Conservation (phyloP, 2,888 invertebrate genomes). For the Apodemia zela region DNA sequence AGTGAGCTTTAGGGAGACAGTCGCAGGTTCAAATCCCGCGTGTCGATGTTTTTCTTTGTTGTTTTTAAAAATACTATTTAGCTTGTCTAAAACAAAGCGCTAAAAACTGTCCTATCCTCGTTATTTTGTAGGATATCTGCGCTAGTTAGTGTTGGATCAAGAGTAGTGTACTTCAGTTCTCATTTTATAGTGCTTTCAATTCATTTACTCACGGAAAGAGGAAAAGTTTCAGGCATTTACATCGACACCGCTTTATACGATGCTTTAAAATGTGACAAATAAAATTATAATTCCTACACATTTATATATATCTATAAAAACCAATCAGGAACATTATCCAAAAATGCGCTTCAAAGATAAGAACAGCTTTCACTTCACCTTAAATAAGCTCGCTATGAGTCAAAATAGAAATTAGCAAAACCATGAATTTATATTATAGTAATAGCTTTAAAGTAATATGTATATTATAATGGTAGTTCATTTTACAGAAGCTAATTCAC, state of each 20-base stretch:
- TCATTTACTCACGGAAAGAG: neutral
- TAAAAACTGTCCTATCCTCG: slow-evolving; percentile 6
- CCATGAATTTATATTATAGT: too few species aligned
- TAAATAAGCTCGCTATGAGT: too few species aligned
- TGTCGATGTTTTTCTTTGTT: too few species aligned
- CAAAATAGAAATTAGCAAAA: too few species aligned
- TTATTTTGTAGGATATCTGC: neutral
- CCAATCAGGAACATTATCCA: neutral
- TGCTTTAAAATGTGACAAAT: neutral
- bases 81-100: neutral
- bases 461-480: neutral
- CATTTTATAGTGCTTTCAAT: neutral
- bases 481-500: neutral
- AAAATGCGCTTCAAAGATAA: too few species aligned
- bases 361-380: too few species aligned
- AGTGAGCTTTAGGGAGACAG: too few species aligned
- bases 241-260: neutral
- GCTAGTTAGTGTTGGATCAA: neutral
- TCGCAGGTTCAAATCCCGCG: too few species aligned
- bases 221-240: neutral
- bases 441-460: too few species aligned
- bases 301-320: too few species aligned
- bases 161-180: neutral
- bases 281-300: neutral
- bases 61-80: too few species aligned